Evolutionary conservation across 2,888 invertebrate species (phyloP), one percentile per base, ranked within the genome.

Genomic region (Sycophila texana): DNA sequence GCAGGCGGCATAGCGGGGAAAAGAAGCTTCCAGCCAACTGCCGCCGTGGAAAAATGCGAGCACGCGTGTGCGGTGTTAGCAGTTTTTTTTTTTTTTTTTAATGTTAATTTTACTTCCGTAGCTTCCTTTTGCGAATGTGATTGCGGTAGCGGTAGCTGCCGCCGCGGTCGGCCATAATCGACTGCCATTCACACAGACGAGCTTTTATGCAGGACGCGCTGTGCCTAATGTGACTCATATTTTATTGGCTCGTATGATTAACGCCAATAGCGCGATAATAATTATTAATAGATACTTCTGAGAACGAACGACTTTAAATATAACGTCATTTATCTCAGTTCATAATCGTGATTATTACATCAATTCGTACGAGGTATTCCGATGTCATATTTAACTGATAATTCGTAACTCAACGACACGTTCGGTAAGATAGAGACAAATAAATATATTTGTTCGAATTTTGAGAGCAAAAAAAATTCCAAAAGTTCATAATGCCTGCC

Each of bases 71-170:
- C 76, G 71, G 73, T 58, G 77, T 78, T 74, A 77, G 72, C 76
- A 78, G 65, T 81, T 71, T 77, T 70, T 26, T 26, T 26, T 3
- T 26, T 26, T 26, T 26, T 26, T 26, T 70, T 61, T 51, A 74
- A 78, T 63, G 65, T 51, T 71, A 66, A 73, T 73, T 67, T 66
- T n/a, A 39, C 39, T 39, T 39, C 60, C 58, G 16, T 39, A 63
- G 76, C 80, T 82, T 81, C 75, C 57, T 74, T 75, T 71, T 67
- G 61, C 61, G 47, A 65, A 60, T 65, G 55, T 26, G 26, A 55
- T 10, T 39, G 30, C 20, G 53, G 39, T 39, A 39, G 10, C 10
- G 39, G 10, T 39, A 39, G 53, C 61, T 53, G 18, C 4, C 3
- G 60, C 39, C 47, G 18, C 18, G 16, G 39, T 67, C 39, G 61